A percentile compares a stretch with the other conserved stretches of the same genome.
These are phyloP conservation scores for Eupsilia transversa DNA, from an alignment of 2,888 invertebrate species.

Conservation along the genomic window DNA sequence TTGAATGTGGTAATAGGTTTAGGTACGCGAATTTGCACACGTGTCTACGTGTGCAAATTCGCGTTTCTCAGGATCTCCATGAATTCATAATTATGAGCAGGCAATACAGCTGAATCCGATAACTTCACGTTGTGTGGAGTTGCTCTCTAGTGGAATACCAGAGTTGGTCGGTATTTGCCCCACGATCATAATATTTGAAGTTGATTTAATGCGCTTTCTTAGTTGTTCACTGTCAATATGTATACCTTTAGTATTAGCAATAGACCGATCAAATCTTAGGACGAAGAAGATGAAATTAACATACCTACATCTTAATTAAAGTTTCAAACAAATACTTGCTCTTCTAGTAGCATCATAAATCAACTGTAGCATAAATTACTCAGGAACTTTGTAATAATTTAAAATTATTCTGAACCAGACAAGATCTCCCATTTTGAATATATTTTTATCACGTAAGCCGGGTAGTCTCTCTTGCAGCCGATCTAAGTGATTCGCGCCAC, in stretches of 20 bases:
- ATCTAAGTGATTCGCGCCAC: conserved; percentile 76
- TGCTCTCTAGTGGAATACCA: conserved; percentile 38
- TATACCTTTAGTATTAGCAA: conserved; percentile 17
- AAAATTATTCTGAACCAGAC: conserved; percentile 37
- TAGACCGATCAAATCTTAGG: background rate
- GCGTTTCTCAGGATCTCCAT: conserved; percentile 3
- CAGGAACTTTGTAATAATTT: conserved; percentile 45
- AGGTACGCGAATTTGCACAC: too few species aligned
- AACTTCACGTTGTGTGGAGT: conserved; percentile 42
- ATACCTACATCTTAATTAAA: conserved; percentile 29
- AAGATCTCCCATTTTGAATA: conserved; percentile 53
- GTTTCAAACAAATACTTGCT: conserved; percentile 35
- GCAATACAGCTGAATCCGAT: conserved; percentile 28
- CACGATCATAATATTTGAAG: conserved; percentile 38
- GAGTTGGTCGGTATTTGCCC: conserved; percentile 28
- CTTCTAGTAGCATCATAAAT: conserved; percentile 50
- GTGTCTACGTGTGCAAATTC: background rate
- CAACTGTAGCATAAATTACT: conserved; percentile 51
- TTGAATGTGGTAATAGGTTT: background rate
- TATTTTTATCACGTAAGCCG: conserved; percentile 71
- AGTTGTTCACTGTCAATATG: conserved; percentile 11
- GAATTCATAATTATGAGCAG: conserved; percentile 23
- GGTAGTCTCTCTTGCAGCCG: conserved; percentile 66
- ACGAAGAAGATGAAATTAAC: conserved; percentile 24
- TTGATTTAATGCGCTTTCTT: conserved; percentile 38